A percentile compares a stretch with the other conserved stretches of the same genome.
Conservation (phyloP, 2,797 vertebrate genomes). For the Nothura maculosa region DNA sequence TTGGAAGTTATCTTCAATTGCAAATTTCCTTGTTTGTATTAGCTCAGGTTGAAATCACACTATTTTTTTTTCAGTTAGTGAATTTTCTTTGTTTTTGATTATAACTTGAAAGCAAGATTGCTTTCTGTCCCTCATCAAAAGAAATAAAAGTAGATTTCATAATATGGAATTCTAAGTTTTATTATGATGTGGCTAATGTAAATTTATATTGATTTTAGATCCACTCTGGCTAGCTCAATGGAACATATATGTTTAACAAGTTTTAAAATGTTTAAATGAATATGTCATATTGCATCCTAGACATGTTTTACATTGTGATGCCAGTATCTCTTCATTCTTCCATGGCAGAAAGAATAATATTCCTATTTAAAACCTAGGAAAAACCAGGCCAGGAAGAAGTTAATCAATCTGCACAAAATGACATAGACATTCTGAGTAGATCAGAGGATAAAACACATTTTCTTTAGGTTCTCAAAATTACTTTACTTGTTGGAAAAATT, state of each 20-base stretch:
- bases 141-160: background rate
- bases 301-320: accelerated
- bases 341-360: background rate
- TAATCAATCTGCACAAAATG: background rate
- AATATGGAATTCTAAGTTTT: slow-evolving; percentile 29
- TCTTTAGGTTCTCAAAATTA: background rate
- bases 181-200: background rate
- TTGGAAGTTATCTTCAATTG: slow-evolving; percentile 72
- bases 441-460: background rate
- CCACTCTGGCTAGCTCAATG: background rate
- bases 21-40: slow-evolving; percentile 78
- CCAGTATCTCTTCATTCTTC: background rate
- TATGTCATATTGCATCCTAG: background rate
- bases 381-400: background rate
- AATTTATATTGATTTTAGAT: slow-evolving; percentile 26
- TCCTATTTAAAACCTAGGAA: background rate
- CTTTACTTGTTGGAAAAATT: background rate
- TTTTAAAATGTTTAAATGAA: background rate
- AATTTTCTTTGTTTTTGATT: slow-evolving; percentile 58
- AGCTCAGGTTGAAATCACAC: slow-evolving; percentile 70
- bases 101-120: slow-evolving; percentile 1
- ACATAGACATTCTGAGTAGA: background rate
- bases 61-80: slow-evolving; percentile 1
- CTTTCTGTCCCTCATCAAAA: background rate
- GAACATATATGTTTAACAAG: background rate